phyloP scores from a whole-genome alignment of 2,797 vertebrate species.

The Malurus splendens region DNA sequence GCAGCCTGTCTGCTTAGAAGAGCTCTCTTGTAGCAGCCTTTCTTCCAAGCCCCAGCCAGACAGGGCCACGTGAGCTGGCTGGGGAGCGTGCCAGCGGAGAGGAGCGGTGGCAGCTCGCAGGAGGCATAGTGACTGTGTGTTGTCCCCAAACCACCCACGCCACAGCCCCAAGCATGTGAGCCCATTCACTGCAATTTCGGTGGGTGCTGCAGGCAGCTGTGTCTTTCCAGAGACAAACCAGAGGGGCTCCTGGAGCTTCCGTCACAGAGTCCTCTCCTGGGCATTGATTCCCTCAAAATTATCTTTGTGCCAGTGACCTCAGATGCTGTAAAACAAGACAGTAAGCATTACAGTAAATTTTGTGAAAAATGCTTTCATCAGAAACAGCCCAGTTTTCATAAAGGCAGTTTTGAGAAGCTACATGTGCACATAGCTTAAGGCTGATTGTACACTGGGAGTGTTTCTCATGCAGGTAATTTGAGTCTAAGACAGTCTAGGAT shows the following conservation, averaged over 20 bases:
- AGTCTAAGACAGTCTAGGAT: background rate
- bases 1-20: background rate
- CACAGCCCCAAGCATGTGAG: rapidly evolving
- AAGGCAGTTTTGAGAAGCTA: background rate
- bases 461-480: background rate
- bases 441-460: background rate
- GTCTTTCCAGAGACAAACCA: background rate
- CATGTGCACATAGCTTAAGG: rapidly evolving
- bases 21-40: background rate
- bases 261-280: background rate
- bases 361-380: background rate
- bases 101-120: rapidly evolving
- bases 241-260: rapidly evolving
- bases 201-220: background rate
- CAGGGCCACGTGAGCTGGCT: background rate
- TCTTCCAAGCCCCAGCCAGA: background rate
- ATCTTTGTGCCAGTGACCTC: background rate
- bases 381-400: background rate
- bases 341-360: background rate
- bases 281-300: background rate
- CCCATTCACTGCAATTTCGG: background rate
- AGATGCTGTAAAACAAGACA: background rate
- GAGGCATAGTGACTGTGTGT: background rate
- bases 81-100: background rate
- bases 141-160: background rate